Base-by-base conservation (phyloP, 53 echinoderm and acorn worm species). In the Arbacia lixula region DNA sequence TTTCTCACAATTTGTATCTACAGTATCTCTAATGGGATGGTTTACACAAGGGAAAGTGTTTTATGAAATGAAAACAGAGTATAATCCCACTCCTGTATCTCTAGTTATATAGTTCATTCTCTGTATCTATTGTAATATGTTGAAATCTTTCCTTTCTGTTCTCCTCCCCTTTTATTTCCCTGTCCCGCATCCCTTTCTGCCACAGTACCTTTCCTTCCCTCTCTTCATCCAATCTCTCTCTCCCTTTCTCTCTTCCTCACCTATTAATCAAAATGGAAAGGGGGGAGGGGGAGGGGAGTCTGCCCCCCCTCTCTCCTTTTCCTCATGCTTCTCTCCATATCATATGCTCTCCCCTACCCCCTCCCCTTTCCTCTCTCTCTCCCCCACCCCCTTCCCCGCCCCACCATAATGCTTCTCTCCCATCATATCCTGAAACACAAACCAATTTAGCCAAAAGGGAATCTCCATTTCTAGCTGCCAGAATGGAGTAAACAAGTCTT, bases 401-500 rank as follows among this genome's bases (percentile, higher is more conserved):
- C 21, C 65, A 12, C 22, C 1, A 2, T 20, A 12, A 22, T 38
- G 36, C 39, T 12, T 66, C 39, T 66, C 2, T 38, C 66, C 39
- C 66, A 34, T 66, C 38, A n/a, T 39, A 16, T 10, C 29, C 65
- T 24, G 33, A 33, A 5, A 30, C 36, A 61, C 29, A 19, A n/a
- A n/a, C n/a, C 20, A 74, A 53, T 53, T 20, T 2, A 53, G 74
- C 74, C 74, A 53, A 9, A 10, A 53, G 74, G 74, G 52, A 74
- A 74, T 74, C 53, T 51, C 3, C 50, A 74, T 74, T 32, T 51
- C 3, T 4, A 1, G 26, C 74, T 34, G 33, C 74, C 31, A 43
- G 16, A 2, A 5, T 50, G 34, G 32, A 2, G 73, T 73, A 73
- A 73, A 73, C 73, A 73, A 53, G 38, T 49, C 71, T 71, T 72